Base-by-base conservation (phyloP, 2,888 invertebrate genomes). In the Scaptomyza flava region DNA sequence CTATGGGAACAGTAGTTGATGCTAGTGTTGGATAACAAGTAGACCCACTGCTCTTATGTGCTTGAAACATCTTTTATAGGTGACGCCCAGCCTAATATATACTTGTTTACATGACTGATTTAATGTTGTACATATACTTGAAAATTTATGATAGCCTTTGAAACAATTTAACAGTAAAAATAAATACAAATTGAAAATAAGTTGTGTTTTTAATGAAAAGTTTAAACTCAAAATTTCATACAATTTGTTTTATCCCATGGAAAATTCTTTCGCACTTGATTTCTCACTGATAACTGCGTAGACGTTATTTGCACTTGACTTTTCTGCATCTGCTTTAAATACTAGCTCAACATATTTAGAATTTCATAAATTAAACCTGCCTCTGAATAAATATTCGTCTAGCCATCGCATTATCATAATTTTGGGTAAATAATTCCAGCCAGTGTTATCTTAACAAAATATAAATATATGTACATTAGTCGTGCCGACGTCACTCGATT, bases 381-480 rank as follows among this genome's bases (percentile, higher is more conserved):
- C 38, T 23, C 34, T 5, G 12, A 41, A 31, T 23, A 2, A 4
- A 31, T 30, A 45, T 23, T n/a, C 9, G 65, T 33, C 20, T 9
- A 34, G n/a, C 61, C 61, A 77, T 66, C 14, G 23, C 42, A 14
- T 38, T 50, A 31, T 23, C 34, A 23, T 70, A 70, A 60, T 47
- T 33, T 69, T 60, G 5, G 6, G 56, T 60, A 47, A 36, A 52
- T 63, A 58, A 7, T 14, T 38, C 38, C 20, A 34, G 27, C 23
- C 20, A 8, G 9, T n/a, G 8, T 58, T 51, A 74, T 74, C 74
- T 74, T 23, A 74, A 77, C 73, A 42, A 1, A 50, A 33, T 46
- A 36, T 38, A 52, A 59, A 71, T 42, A 2, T 66, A 67, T 66
- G 51, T 71, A 56, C 57, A 27, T 48, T 43, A 43, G 54, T 34